Evolutionary conservation across 2,113 vertebrate species (phyloP).

Genomic region (Thamnaconus septentrionalis): DNA sequence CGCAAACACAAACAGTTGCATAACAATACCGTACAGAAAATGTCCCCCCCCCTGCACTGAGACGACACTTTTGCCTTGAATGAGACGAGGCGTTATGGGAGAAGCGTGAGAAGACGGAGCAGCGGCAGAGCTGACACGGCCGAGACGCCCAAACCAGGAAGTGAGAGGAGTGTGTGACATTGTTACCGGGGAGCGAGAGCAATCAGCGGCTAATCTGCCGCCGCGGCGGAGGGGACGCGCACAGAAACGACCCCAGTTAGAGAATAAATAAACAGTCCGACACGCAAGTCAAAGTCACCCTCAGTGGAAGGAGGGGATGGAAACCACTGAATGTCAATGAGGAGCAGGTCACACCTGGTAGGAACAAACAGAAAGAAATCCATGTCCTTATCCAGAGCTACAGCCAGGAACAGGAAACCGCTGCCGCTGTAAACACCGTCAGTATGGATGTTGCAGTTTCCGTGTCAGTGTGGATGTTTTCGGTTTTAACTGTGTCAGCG

Average conservation of each 20-base stretch:
- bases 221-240: slow-evolving; percentile 18
- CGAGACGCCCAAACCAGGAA: slow-evolving; percentile 36
- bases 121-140: slow-evolving; percentile 26
- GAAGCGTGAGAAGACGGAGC: slow-evolving; percentile 45
- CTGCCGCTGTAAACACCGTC: too few relatives aligned
- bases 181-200: slow-evolving; percentile 7
- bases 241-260: slow-evolving; percentile 43
- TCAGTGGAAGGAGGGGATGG: slow-evolving; percentile 3
- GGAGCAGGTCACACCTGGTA: background rate
- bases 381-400: too few relatives aligned
- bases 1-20: slow-evolving; percentile 1
- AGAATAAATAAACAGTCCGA: slow-evolving; percentile 8
- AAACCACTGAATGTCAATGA: slow-evolving; percentile 26
- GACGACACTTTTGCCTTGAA: background rate
- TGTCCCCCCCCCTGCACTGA: background rate
- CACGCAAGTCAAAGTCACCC: slow-evolving; percentile 38
- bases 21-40: background rate
- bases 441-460: too few relatives aligned
- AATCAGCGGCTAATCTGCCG: slow-evolving; percentile 49
- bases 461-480: too few relatives aligned
- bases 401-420: too few relatives aligned
- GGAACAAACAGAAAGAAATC: too few relatives aligned
- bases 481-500: too few relatives aligned
- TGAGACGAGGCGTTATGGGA: slow-evolving; percentile 24
- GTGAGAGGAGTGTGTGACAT: slow-evolving; percentile 15